phyloP scores from a whole-genome alignment of 2,797 vertebrate genomes.

The Pangasius macronema region DNA sequence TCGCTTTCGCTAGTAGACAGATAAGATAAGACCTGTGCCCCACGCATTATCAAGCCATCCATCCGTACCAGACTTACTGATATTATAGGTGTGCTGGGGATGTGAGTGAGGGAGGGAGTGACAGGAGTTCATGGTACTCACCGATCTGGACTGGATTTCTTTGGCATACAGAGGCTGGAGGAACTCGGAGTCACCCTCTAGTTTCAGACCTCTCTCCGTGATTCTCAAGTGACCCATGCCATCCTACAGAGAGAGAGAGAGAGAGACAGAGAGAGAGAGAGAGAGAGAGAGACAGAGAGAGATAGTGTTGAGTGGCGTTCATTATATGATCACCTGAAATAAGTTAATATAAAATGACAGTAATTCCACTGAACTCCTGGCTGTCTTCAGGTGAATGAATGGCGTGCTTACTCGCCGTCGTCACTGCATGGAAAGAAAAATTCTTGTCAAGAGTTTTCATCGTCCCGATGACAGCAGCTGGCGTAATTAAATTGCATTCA shows the following conservation, averaged over 20 bases:
- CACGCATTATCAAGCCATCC: slow-evolving; percentile 64
- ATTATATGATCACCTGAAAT: background rate
- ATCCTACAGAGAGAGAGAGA: slow-evolving; percentile 75
- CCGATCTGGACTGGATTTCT: slow-evolving; percentile 97
- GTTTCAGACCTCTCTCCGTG: slow-evolving; percentile 93
- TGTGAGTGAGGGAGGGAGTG: slow-evolving; percentile 9
- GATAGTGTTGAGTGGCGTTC: slow-evolving; percentile 20
- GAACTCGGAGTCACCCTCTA: slow-evolving; percentile 97
- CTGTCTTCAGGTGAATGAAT: background rate
- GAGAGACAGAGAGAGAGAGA: slow-evolving; percentile 9
- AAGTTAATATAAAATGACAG: background rate
- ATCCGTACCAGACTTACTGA: slow-evolving; percentile 56
- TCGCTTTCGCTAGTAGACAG: slow-evolving; percentile 54
- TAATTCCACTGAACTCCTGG: background rate
- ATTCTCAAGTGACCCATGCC: slow-evolving; percentile 98
- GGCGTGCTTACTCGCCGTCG: background rate
- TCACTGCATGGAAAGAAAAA: background rate
- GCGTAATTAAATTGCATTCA: slow-evolving; percentile 23
- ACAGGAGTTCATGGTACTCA: slow-evolving; percentile 74
- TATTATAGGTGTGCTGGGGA: slow-evolving; percentile 50
- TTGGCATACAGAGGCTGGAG: slow-evolving; percentile 99
- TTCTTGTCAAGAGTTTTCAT: slow-evolving; percentile 6
- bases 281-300: slow-evolving; percentile 11
- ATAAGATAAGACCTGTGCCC: slow-evolving; percentile 59
- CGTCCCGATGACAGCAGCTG: background rate